Conservation (phyloP, 1,140 invertebrate genomes). For the Micrasema minimum region DNA sequence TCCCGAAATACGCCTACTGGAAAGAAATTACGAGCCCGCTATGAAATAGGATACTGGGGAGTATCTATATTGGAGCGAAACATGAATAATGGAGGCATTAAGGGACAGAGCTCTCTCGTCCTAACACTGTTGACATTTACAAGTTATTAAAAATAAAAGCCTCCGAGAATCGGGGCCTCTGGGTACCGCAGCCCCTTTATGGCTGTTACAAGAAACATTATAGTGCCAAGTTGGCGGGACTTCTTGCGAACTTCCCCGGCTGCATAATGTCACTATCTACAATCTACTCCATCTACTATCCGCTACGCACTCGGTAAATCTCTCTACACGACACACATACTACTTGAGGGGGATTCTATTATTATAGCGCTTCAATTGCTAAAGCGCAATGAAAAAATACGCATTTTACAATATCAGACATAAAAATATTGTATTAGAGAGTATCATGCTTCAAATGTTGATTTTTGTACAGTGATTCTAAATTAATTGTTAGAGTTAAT, state of each 20-base stretch:
- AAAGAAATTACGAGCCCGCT: conserved; percentile 35
- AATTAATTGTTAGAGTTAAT: too few species aligned
- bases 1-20: conserved; percentile 45
- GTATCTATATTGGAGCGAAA: conserved; percentile 30
- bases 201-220: conserved; percentile 1
- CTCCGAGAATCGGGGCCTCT: conserved; percentile 3
- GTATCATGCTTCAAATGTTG: too few species aligned
- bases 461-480: too few species aligned
- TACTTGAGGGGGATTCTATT: too few species aligned
- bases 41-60: conserved; percentile 1
- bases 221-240: neutral
- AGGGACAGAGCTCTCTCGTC: conserved; percentile 17
- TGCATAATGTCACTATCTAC: conserved; percentile 12
- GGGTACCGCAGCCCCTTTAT: conserved; percentile 13
- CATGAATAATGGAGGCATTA: conserved; percentile 37
- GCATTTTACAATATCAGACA: too few species aligned
- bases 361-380: too few species aligned
- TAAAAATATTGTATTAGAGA: too few species aligned
- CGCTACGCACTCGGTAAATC: neutral
- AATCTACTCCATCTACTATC: neutral
- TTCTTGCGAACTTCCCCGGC: neutral
- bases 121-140: conserved; percentile 29
- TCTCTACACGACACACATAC: neutral
- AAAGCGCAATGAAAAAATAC: too few species aligned
- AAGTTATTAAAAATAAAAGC: conserved; percentile 32